Evolutionary conservation across 2,113 vertebrate genomes (phyloP).

Genomic region (Dunckerocampus dactyliophorus): DNA sequence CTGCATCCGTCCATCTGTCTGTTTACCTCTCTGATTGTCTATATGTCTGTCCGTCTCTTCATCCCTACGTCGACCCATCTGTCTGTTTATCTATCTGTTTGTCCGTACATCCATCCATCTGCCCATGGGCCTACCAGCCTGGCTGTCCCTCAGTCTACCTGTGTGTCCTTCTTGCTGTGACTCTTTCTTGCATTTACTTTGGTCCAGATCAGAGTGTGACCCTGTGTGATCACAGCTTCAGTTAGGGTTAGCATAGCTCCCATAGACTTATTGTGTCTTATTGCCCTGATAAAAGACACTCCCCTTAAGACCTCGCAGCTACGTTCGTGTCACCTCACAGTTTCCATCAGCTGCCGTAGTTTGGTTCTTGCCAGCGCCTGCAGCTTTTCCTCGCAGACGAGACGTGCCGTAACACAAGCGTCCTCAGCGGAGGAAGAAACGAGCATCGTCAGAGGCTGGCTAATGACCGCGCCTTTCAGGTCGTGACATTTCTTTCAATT

Average conservation of each 20-base stretch:
- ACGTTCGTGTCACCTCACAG: too few relatives aligned
- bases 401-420: conserved; percentile 8
- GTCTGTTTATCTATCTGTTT: neutral
- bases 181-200: too few relatives aligned
- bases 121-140: neutral
- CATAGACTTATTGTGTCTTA: too few relatives aligned
- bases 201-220: too few relatives aligned
- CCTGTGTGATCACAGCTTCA: too few relatives aligned
- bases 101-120: neutral
- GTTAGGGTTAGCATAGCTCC: too few relatives aligned
- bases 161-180: too few relatives aligned
- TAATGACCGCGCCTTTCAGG: neutral
- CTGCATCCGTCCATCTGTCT: neutral
- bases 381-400: neutral
- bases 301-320: too few relatives aligned
- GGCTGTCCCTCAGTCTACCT: neutral
- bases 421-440: conserved; percentile 10
- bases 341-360: neutral
- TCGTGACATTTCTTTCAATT: conserved; percentile 3
- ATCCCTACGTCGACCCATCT: neutral
- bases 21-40: neutral
- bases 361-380: too few relatives aligned
- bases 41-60: neutral
- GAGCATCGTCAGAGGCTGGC: neutral
- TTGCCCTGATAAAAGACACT: too few relatives aligned